phyloP scores from a whole-genome alignment of 2,888 invertebrate genomes.

The Ctena decussata region DNA sequence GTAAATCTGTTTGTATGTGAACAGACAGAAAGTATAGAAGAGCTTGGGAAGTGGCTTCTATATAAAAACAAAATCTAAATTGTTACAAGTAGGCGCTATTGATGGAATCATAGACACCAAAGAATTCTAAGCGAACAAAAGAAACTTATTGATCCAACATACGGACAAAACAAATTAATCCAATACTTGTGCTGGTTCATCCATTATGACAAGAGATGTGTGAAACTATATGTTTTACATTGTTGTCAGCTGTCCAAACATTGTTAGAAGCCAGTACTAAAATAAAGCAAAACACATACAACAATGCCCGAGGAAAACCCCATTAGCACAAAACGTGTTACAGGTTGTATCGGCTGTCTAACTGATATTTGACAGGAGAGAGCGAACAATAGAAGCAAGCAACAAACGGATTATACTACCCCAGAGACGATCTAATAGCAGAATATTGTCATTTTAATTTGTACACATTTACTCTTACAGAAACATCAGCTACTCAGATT shows the following conservation, averaged over 20 bases:
- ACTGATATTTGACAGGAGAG: background rate
- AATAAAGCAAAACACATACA: background rate
- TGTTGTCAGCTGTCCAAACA: conserved; percentile 3
- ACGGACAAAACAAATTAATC: conserved; percentile 8
- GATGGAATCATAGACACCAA: too few relatives aligned
- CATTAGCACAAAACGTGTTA: conserved; percentile 1
- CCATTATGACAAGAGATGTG: conserved; percentile 3
- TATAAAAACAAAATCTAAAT: too few relatives aligned
- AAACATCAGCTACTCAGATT: too few relatives aligned
- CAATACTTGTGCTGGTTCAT: background rate
- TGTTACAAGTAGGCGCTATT: too few relatives aligned
- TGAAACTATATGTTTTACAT: conserved; percentile 10
- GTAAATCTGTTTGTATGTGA: too few relatives aligned
- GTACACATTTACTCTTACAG: too few relatives aligned
- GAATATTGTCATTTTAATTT: too few relatives aligned
- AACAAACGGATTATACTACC: background rate
- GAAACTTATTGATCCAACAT: background rate
- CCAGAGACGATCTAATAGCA: background rate
- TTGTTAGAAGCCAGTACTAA: background rate
- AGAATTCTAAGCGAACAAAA: too few relatives aligned
- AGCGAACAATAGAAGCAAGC: conserved; percentile 6
- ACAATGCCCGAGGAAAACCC: background rate
- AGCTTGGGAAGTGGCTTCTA: too few relatives aligned
- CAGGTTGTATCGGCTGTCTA: background rate
- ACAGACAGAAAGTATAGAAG: too few relatives aligned